A percentile compares a stretch with the other conserved stretches of the same genome.
Conservation (phyloP, 2,797 vertebrate genomes). For the Hypotaenidia philippensis region DNA sequence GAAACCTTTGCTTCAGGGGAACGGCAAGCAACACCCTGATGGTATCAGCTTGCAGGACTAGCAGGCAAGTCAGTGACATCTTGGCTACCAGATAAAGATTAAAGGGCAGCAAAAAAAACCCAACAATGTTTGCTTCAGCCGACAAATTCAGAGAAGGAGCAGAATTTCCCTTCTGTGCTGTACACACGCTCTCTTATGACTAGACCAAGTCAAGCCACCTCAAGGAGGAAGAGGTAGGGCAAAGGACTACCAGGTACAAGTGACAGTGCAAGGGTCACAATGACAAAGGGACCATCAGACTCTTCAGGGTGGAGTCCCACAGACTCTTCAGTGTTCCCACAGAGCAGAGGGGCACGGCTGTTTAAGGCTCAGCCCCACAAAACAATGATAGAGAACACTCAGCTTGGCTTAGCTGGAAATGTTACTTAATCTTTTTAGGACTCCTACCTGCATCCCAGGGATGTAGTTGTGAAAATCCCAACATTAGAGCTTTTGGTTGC, state of each 20-base stretch:
- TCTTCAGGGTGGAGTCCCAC: neutral
- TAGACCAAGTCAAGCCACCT: neutral
- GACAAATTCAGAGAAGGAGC: neutral
- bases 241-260: neutral
- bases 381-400: neutral
- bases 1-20: neutral
- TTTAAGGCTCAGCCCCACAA: neutral
- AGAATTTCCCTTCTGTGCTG: neutral
- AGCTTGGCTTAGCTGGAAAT: neutral
- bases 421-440: neutral
- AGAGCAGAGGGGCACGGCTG: neutral
- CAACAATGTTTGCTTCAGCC: neutral
- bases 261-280: neutral
- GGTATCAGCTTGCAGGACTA: neutral
- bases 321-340: neutral
- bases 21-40: neutral
- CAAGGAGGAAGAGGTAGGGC: neutral
- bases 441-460: neutral
- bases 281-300: neutral
- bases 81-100: neutral
- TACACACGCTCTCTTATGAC: neutral
- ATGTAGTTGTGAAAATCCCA: neutral
- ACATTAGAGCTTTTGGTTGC: neutral
- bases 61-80: neutral
- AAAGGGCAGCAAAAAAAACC: neutral